Evolutionary conservation across 1,140 invertebrate species (phyloP).

Genomic region (Ylistrum balloti): DNA sequence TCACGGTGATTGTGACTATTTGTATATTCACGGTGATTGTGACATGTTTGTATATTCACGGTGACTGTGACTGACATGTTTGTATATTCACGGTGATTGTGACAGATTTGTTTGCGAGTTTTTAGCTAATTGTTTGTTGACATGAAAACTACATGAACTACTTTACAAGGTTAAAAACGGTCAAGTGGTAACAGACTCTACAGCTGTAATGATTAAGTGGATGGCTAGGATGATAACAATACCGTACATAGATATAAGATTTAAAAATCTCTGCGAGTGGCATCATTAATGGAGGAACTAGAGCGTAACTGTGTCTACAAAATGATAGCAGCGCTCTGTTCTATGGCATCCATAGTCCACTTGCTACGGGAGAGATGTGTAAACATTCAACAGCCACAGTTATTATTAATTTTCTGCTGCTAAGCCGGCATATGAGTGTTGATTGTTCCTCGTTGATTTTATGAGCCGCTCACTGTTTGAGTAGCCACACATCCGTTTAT

Average conservation of each 20-base stretch:
- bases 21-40: no score
- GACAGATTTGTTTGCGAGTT: no score
- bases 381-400: background rate
- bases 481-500: background rate
- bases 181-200: no score
- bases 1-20: no score
- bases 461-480: background rate
- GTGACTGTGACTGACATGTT: no score
- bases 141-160: no score
- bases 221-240: background rate
- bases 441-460: background rate
- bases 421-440: background rate
- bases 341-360: background rate
- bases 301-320: background rate
- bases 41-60: no score
- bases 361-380: background rate
- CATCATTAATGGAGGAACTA: background rate
- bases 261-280: background rate
- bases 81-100: no score
- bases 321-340: background rate
- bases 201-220: no score
- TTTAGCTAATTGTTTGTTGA: no score
- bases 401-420: constrained; percentile 29
- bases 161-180: no score
- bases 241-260: background rate